A percentile compares a stretch with the other conserved stretches of the same genome.
These are phyloP conservation scores for Cordilura impudica DNA, from an alignment of 2,888 invertebrate species.

Conservation along the genomic window DNA sequence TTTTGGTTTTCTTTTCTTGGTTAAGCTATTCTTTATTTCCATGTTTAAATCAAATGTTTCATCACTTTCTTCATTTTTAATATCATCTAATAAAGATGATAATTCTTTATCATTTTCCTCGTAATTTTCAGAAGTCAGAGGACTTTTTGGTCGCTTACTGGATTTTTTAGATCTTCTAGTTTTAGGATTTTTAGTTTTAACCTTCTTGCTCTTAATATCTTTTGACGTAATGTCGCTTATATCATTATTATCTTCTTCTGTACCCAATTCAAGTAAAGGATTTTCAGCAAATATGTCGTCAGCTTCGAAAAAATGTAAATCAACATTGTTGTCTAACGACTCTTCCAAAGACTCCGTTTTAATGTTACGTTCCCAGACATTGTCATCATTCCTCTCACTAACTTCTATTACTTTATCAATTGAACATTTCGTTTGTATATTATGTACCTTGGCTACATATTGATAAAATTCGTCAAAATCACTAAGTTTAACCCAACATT, in stretches of 20 bases:
- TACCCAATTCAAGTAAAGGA: slow-evolving; percentile 67
- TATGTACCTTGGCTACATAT: slow-evolving; percentile 73
- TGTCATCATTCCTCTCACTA: background rate
- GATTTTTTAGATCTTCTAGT: slow-evolving; percentile 23
- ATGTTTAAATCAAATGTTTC: background rate
- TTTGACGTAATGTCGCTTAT: slow-evolving; percentile 59
- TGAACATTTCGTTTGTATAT: slow-evolving; percentile 63
- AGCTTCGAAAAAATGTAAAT: slow-evolving; percentile 30
- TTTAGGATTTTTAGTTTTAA: slow-evolving; percentile 23
- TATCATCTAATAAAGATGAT: slow-evolving; percentile 24
- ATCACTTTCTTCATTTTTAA: slow-evolving; percentile 29
- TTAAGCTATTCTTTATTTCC: background rate
- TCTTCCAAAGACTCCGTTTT: slow-evolving; percentile 62
- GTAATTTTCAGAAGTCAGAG: slow-evolving; percentile 31
- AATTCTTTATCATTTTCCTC: slow-evolving; percentile 25
- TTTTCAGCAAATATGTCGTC: slow-evolving; percentile 64
- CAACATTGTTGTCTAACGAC: slow-evolving; percentile 24
- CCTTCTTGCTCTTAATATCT: slow-evolving; percentile 39
- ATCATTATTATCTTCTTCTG: slow-evolving; percentile 62
- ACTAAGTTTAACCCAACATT: slow-evolving; percentile 75
- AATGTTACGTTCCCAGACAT: slow-evolving; percentile 34
- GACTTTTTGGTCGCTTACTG: slow-evolving; percentile 41
- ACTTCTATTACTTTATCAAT: background rate
- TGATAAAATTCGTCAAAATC: slow-evolving; percentile 75
- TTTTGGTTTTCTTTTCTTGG: slow-evolving; percentile 26